Conservation (phyloP, 2,113 vertebrate species). For the Acrocephalus kingi region DNA sequence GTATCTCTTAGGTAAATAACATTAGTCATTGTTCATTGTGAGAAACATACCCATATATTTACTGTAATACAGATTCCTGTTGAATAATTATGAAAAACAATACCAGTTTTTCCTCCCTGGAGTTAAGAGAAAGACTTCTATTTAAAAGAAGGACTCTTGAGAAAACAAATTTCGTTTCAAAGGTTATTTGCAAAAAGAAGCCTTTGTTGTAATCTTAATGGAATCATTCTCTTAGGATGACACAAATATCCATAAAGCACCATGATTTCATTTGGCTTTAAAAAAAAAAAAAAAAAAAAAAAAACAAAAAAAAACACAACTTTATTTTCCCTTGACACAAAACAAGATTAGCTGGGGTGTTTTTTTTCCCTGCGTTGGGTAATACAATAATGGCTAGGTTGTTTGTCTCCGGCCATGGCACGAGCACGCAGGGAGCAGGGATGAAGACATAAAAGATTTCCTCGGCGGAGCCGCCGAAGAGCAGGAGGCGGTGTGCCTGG, state of each 20-base stretch:
- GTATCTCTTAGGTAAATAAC: not conserved
- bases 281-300: not conserved
- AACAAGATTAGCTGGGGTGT: constrained; percentile 26
- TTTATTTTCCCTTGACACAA: constrained; percentile 51
- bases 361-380: not conserved
- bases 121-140: constrained; percentile 16
- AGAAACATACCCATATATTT: not conserved
- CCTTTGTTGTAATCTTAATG: constrained; percentile 62
- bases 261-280: constrained; percentile 58
- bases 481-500: not conserved
- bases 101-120: not conserved
- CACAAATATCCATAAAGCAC: constrained; percentile 52
- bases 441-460: not conserved
- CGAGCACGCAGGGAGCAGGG: not conserved
- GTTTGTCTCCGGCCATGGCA: not conserved
- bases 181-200: constrained; percentile 52
- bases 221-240: constrained; percentile 59
- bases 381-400: constrained; percentile 29
- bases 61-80: not conserved
- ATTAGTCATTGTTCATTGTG: not conserved
- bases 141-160: constrained; percentile 30
- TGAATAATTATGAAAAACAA: constrained; percentile 37
- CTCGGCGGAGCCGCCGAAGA: not conserved
- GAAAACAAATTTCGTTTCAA: constrained; percentile 63
- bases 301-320: constrained; percentile 40